Conservation (phyloP, 2,113 vertebrate species). For the Antechinus flavipes region DNA sequence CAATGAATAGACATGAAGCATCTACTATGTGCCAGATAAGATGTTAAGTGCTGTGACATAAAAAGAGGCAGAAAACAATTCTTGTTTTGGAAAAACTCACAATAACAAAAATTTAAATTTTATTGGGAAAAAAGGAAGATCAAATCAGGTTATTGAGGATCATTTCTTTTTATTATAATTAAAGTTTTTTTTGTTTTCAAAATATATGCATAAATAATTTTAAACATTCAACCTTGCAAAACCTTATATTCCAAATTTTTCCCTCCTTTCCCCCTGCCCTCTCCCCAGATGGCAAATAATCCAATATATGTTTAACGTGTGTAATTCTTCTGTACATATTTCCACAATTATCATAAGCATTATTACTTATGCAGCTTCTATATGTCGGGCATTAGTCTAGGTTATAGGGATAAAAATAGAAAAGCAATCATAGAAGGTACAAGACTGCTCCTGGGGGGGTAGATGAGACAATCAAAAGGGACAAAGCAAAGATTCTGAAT, state of each 20-base stretch:
- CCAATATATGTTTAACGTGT: too few relatives aligned
- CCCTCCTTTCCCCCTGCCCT: too few relatives aligned
- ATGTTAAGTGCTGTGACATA: neutral
- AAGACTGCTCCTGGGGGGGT: neutral
- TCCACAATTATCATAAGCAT: too few relatives aligned
- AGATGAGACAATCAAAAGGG: neutral
- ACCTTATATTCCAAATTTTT: too few relatives aligned
- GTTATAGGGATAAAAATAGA: neutral
- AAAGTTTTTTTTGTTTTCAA: too few relatives aligned
- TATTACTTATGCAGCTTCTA: neutral
- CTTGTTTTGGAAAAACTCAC: neutral
- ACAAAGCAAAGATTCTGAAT: neutral
- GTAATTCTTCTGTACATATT: too few relatives aligned
- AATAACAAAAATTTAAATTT: neutral
- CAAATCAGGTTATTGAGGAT: too few relatives aligned
- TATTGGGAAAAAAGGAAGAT: neutral
- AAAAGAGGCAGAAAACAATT: neutral
- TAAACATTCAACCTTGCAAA: too few relatives aligned
- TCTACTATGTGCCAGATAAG: neutral
- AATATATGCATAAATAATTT: too few relatives aligned
- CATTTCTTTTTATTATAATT: too few relatives aligned
- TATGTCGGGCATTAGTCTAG: neutral
- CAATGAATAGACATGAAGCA: neutral
- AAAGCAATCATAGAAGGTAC: neutral
- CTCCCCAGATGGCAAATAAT: too few relatives aligned